Percentiles rank a stretch among this genome's conserved stretches.
Evolutionary conservation across 2,888 invertebrate genomes (phyloP).

Genomic region (Volucella zonaria): DNA sequence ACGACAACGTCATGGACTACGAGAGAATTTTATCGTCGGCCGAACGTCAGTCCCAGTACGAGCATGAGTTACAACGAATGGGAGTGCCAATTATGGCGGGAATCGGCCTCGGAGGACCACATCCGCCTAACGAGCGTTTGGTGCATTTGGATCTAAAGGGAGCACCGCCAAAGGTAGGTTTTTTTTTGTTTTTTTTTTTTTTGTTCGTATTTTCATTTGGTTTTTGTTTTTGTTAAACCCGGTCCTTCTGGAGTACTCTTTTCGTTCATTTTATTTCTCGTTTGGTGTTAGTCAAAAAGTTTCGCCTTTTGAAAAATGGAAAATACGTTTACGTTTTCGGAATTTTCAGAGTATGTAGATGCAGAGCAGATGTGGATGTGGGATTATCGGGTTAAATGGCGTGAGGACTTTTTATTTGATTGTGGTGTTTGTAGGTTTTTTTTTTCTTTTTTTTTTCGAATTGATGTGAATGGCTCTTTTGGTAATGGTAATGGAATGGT

Average conservation of each 20-base stretch:
- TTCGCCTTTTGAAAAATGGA: slow-evolving; percentile 29
- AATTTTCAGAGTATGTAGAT: slow-evolving; percentile 2
- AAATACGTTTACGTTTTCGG: slow-evolving; percentile 46
- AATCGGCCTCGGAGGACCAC: slow-evolving; percentile 81
- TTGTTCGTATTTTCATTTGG: slow-evolving; percentile 11
- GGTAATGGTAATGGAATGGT: not conserved
- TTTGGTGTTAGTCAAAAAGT: slow-evolving; percentile 36
- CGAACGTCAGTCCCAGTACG: slow-evolving; percentile 81
- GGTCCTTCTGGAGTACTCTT: not conserved
- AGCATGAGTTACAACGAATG: slow-evolving; percentile 82
- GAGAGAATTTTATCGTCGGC: slow-evolving; percentile 80
- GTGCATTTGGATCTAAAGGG: slow-evolving; percentile 91
- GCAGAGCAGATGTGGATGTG: not conserved
- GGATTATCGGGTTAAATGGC: slow-evolving; percentile 34
- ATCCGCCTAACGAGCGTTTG: slow-evolving; percentile 83
- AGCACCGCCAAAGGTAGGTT: slow-evolving; percentile 86
- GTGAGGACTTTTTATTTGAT: slow-evolving; percentile 51
- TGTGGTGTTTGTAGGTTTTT: slow-evolving; percentile 7
- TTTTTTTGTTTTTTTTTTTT: slow-evolving; percentile 14
- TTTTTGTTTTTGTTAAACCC: slow-evolving; percentile 4
- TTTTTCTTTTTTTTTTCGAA: slow-evolving; percentile 9
- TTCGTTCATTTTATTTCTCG: not conserved
- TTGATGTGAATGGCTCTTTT: slow-evolving; percentile 6
- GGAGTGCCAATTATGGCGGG: slow-evolving; percentile 81
- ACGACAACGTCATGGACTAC: slow-evolving; percentile 78